These are phyloP conservation scores for Drosophila ustulata DNA, from an alignment of 2,888 invertebrate genomes.

Conservation along the genomic window DNA sequence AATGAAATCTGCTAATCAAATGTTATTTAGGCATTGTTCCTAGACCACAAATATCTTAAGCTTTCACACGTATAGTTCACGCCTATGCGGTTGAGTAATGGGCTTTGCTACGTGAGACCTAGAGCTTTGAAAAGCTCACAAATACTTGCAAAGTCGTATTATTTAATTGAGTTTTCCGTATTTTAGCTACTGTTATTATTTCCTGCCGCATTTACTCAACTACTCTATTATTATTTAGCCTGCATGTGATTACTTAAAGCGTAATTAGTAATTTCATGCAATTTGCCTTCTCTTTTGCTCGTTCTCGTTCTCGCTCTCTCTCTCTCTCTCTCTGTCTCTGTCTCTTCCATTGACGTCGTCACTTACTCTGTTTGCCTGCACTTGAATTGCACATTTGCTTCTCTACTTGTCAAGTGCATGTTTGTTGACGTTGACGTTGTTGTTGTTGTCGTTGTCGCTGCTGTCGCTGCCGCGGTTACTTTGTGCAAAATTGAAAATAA, in stretches of 20 bases:
- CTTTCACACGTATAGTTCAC: not conserved
- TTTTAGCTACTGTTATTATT: conserved; percentile 6
- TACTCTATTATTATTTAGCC: conserved; percentile 23
- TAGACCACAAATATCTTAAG: not conserved
- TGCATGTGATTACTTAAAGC: conserved; percentile 49
- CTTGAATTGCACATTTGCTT: conserved; percentile 64
- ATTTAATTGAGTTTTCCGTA: not conserved
- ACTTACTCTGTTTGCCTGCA: conserved; percentile 51
- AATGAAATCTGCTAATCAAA: too few species aligned
- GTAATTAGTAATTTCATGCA: conserved; percentile 66
- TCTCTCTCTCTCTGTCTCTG: not conserved
- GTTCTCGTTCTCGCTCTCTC: not conserved
- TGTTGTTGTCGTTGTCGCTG: conserved; percentile 39
- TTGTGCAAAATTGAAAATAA: conserved; percentile 74
- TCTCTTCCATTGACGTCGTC: conserved; percentile 13
- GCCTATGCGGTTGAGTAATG: conserved; percentile 1
- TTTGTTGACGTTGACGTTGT: conserved; percentile 29
- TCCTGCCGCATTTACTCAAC: conserved; percentile 31
- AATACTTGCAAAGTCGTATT: not conserved
- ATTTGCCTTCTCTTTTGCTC: conserved; percentile 20
- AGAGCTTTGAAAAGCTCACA: conserved; percentile 4
- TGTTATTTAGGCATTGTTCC: not conserved
- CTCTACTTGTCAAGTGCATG: conserved; percentile 62
- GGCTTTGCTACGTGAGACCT: not conserved
- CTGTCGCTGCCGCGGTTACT: conserved; percentile 66